Conservation (phyloP, 2,888 invertebrate species). For the Thecocarcelia acutangulata region DNA sequence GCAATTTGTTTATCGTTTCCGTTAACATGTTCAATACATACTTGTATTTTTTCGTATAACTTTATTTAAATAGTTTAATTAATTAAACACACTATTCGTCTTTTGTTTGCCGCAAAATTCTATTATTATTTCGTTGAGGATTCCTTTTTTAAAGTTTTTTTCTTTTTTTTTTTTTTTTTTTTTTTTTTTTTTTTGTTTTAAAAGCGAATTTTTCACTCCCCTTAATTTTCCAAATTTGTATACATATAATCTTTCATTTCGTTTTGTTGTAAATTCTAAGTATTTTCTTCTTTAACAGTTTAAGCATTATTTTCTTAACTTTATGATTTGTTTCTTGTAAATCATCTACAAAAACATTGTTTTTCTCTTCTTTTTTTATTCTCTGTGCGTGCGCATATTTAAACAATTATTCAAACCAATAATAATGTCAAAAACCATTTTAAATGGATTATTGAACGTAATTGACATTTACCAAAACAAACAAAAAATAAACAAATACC, state of each 20-base stretch:
- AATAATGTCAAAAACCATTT: constrained; percentile 57
- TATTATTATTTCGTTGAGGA: background rate
- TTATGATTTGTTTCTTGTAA: constrained; percentile 78
- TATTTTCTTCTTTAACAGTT: constrained; percentile 52
- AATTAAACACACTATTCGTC: constrained; percentile 14
- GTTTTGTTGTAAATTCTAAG: constrained; percentile 60
- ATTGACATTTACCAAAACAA: constrained; percentile 32
- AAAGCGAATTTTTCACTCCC: background rate
- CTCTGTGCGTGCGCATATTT: constrained; percentile 78
- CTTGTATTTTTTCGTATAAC: constrained; percentile 7
- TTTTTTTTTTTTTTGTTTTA: too few species aligned
- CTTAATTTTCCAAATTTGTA: constrained; percentile 51
- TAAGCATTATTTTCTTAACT: constrained; percentile 65
- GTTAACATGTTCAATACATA: background rate
- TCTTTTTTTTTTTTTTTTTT: too few species aligned
- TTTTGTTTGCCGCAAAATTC: constrained; percentile 37
- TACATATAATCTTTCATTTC: constrained; percentile 48
- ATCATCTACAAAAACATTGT: constrained; percentile 82
- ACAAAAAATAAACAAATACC: constrained; percentile 3
- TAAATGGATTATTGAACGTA: constrained; percentile 55
- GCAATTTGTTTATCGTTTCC: background rate
- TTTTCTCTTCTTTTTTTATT: constrained; percentile 80
- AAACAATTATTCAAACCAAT: constrained; percentile 63
- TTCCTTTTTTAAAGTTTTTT: background rate
- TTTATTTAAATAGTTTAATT: background rate